Evolutionary conservation across 1,140 invertebrate species (phyloP), one percentile per base, ranked within the genome.

Genomic region (Bombus cullumanus): DNA sequence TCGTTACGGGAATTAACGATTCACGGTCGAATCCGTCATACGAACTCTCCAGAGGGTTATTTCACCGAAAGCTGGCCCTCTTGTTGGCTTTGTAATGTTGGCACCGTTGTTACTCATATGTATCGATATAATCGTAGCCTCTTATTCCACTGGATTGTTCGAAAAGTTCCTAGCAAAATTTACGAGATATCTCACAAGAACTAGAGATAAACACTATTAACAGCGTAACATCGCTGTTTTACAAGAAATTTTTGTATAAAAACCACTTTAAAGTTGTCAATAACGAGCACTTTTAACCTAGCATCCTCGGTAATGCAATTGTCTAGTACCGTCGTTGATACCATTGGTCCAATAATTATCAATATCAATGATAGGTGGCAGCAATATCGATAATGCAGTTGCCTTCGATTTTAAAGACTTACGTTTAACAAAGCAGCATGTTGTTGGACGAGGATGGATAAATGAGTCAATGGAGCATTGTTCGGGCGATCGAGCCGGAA

Each of bases 1-100:
- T 89, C 87, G 87, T 89, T 89, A 89, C 88, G 87, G 79, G 78
- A 86, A 89, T 89, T 86, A 86, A 76, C 75, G 84, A 89, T 86
- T 89, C 88, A 86, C 68, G 79, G 75, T 71, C 83, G 83, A 86
- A 88, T 83, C 59, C 83, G 83, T 88, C 68, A 66, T 71, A 57
- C 39, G 13, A 31, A 68, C 25, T 76, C 72, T 41, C 37, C n/a
- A 39, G 3, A 31, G 37, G 18, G 22, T 74, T 82, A 22, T 41
- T n/a, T 43, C 57, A 8, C 8, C 37, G 15, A 25, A 62, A 28
- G 57, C 0, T 39, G 34, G 15, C 3, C 5, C 15, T 62, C 18
- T 37, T 6, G n/a, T 68, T 72, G 8, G 37, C 3, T 12, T 39
- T n/a, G 10, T 22, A 13, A 15, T 5, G 15, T 39, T 66, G 31